Evolutionary conservation across 2,113 vertebrate species (phyloP), one percentile per base, ranked within the genome.

Genomic region (Cottus gobio): DNA sequence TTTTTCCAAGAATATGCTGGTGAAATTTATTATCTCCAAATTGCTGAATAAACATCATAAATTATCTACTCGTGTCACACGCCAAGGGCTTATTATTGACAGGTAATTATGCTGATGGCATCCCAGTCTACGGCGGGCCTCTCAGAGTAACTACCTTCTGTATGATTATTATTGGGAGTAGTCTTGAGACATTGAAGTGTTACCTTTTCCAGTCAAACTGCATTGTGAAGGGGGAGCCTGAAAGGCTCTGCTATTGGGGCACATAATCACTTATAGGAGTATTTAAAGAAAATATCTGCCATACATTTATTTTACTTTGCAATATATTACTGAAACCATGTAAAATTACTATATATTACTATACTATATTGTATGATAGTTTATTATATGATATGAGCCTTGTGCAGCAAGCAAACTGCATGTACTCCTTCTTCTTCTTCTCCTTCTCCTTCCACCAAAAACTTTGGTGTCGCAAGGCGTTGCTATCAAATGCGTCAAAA

Each of bases 11-110:
- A 61, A 1, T 15, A 4, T 22, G 12, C 46, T 16, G 30, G 2
- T 37, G 16, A 39, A 77, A 79, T 76, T 60, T 58, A 30, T 48
- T 4, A 22, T 24, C n/a, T 77, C 20, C 57, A 64, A 57, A 58
- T 82, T 73, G 80, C 75, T 83, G 71, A 90, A 75, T 57, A 72
- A 83, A 77, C 62, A 75, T 42, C 54, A 57, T 86, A 20, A 20
- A 80, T 87, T 63, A 26, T 74, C 60, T 2, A 0, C 48, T 60
- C n/a, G 3, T 46, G 37, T 75, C 13, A 50, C 62, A 54, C 24
- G 11, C 31, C 52, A 16, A 16, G 7, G 44, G 34, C 34, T 61
- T 72, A 56, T 83, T 83, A 87, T 80, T 60, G 77, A 22, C 8
- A 2, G 72, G 72, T 80, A 42, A 79, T 73, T 84, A 80, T 79